These are phyloP conservation scores for Pangasius sanitwongsei DNA, from an alignment of 2,797 vertebrate genomes.

Conservation along the genomic window DNA sequence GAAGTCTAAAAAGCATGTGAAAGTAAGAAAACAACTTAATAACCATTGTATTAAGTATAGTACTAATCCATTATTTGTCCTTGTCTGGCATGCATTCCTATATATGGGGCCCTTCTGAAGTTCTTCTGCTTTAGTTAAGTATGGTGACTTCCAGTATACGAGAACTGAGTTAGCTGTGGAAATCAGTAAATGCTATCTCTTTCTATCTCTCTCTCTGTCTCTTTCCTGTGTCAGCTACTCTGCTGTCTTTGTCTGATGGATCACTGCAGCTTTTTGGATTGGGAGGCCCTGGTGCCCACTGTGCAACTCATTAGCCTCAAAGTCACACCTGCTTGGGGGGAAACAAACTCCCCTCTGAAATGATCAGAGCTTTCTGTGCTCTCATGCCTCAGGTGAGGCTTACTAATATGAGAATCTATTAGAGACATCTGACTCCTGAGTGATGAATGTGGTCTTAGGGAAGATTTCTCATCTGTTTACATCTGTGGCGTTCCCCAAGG, in stretches of 20 bases:
- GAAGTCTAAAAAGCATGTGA: neutral
- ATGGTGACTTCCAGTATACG: neutral
- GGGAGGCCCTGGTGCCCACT: conserved; percentile 40
- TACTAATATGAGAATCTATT: conserved; percentile 30
- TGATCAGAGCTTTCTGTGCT: neutral
- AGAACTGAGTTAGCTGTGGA: conserved; percentile 3
- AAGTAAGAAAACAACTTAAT: neutral
- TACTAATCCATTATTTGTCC: neutral
- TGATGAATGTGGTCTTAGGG: neutral
- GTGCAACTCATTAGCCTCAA: conserved; percentile 51
- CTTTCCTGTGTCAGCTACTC: conserved; percentile 49
- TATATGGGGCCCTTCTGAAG: neutral
- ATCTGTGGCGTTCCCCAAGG: conserved; percentile 28
- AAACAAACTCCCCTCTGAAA: conserved; percentile 27
- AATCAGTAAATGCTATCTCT: neutral
- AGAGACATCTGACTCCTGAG: conserved; percentile 24
- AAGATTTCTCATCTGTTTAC: conserved; percentile 16
- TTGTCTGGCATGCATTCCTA: neutral
- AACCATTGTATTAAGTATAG: neutral
- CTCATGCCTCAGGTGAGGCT: conserved; percentile 28
- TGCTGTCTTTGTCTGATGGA: conserved; percentile 54
- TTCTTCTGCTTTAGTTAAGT: neutral
- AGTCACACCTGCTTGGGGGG: conserved; percentile 46
- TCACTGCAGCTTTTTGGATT: conserved; percentile 39
- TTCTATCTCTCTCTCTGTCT: conserved; percentile 12